Conservation (phyloP, 2,797 vertebrate genomes). For the Characodon lateralis region DNA sequence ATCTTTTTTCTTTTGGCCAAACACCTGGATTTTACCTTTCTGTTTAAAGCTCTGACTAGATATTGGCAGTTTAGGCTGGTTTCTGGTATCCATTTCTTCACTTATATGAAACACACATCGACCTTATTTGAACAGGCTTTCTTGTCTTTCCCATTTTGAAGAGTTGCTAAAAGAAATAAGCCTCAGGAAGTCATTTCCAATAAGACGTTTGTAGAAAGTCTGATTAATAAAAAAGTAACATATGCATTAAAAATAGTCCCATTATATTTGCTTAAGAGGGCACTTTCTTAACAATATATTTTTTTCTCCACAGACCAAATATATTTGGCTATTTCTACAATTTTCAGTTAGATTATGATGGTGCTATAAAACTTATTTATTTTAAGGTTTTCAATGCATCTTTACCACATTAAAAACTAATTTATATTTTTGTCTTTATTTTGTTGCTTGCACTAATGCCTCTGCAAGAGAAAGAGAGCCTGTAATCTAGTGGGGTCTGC, state of each 20-base stretch:
- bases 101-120: not conserved
- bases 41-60: not conserved
- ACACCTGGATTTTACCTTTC: not conserved
- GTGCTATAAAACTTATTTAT: not conserved
- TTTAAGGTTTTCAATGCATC: conserved; percentile 10
- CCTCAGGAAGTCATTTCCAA: not conserved
- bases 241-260: not conserved
- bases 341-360: not conserved
- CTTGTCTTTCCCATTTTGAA: not conserved
- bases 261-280: not conserved
- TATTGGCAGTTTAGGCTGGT: not conserved
- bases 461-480: conserved; percentile 30
- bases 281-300: too few species aligned
- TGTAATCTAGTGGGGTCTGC: conserved; percentile 67
- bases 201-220: not conserved
- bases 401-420: not conserved
- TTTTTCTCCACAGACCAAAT: not conserved
- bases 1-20: not conserved
- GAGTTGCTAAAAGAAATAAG: too few species aligned
- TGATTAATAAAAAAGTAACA: not conserved
- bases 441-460: conserved; percentile 18
- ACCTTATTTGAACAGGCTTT: not conserved
- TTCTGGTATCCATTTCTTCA: not conserved
- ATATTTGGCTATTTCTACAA: not conserved
- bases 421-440: not conserved